Evolutionary conservation across 2,113 vertebrate species (phyloP).

Genomic region (Hiodon alosoides): DNA sequence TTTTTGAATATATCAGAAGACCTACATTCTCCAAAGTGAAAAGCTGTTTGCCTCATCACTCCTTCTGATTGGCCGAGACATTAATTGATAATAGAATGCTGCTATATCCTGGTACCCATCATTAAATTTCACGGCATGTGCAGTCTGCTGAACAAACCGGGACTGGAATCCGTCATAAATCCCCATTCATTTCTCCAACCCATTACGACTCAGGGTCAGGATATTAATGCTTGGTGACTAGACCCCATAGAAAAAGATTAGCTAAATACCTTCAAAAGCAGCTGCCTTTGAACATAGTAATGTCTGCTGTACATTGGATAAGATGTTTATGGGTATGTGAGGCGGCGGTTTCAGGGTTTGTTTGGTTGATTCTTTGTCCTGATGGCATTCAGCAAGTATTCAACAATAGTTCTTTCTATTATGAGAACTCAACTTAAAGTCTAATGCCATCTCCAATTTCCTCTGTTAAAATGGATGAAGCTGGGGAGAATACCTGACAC

Average conservation of each 20-base stretch:
- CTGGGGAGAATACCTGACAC: too few species aligned
- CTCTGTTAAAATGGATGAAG: too few species aligned
- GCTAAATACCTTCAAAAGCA: conserved; percentile 18
- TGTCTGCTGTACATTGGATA: background rate
- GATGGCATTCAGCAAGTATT: too few species aligned
- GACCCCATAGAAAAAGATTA: conserved; percentile 16
- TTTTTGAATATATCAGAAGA: too few species aligned
- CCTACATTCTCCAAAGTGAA: too few species aligned
- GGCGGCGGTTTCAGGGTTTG: background rate
- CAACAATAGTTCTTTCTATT: too few species aligned
- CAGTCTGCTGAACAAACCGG: conserved; percentile 8
- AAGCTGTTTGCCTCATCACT: too few species aligned
- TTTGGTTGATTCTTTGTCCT: too few species aligned
- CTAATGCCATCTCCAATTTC: too few species aligned
- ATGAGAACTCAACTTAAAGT: too few species aligned
- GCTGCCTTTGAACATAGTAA: conserved; percentile 18
- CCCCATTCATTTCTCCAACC: conserved; percentile 3
- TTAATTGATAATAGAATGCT: too few species aligned
- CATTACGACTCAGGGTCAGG: conserved; percentile 7
- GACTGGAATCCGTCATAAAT: background rate
- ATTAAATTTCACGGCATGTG: background rate
- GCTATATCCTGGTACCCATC: background rate
- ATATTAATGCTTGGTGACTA: conserved; percentile 19
- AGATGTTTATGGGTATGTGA: background rate
- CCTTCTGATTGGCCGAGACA: too few species aligned